Evolutionary conservation across 2,113 vertebrate genomes (phyloP).

Genomic region (Strigops habroptila): DNA sequence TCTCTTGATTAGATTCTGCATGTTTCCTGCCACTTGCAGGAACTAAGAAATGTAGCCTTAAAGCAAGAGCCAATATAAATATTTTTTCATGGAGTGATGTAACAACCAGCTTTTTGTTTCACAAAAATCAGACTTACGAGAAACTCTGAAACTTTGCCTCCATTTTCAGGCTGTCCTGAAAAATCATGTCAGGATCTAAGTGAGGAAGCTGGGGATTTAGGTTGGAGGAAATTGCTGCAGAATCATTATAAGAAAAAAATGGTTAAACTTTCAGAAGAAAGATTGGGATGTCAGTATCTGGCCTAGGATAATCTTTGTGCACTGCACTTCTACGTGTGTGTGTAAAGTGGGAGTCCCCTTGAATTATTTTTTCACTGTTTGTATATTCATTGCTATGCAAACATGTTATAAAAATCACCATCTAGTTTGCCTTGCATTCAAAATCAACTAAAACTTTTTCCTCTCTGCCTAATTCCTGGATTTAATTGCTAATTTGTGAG

Average conservation of each 20-base stretch:
- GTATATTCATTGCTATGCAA: background rate
- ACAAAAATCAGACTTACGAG: background rate
- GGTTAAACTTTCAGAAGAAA: background rate
- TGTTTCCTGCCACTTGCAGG: slow-evolving; percentile 40
- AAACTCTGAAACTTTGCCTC: background rate
- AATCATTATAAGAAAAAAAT: background rate
- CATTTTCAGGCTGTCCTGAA: background rate
- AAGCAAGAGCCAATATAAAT: slow-evolving; percentile 56
- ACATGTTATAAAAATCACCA: background rate
- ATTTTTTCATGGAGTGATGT: slow-evolving; percentile 17
- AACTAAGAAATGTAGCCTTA: slow-evolving; percentile 38
- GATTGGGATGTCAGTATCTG: background rate
- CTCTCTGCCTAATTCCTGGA: background rate
- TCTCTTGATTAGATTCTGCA: slow-evolving; percentile 45
- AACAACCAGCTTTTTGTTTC: slow-evolving; percentile 32
- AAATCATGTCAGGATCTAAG: background rate
- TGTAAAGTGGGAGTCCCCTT: background rate
- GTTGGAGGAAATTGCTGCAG: background rate
- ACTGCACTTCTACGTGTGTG: background rate
- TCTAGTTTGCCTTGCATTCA: background rate
- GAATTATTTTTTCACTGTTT: background rate
- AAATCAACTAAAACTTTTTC: background rate
- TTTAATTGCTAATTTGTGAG: background rate
- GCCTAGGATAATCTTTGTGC: background rate
- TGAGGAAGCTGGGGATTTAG: background rate